A percentile compares a stretch with the other conserved stretches of the same genome.
These are phyloP conservation scores for Ditylenchus dipsaci DNA, from an alignment of 1,140 invertebrate species.

Conservation along the genomic window DNA sequence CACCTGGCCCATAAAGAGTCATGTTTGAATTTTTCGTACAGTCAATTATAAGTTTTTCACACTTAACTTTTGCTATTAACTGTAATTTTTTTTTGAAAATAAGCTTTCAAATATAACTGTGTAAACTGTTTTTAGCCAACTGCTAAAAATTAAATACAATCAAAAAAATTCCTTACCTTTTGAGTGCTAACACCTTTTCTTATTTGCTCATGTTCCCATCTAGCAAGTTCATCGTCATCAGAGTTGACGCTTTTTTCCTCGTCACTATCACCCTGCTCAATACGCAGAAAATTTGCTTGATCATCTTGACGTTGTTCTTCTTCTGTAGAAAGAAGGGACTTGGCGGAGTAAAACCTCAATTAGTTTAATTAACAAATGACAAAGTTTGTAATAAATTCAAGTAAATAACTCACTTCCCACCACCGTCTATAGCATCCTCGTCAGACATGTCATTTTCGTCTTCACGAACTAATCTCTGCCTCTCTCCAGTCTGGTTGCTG, in stretches of 20 bases:
- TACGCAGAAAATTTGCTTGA: slow-evolving; percentile 27
- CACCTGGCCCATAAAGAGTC: too few species aligned
- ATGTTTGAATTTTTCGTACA: too few species aligned
- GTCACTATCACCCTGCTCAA: slow-evolving; percentile 44
- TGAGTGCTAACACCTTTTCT: slow-evolving; percentile 37
- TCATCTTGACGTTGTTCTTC: slow-evolving; percentile 39
- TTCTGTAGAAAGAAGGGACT: slow-evolving; percentile 32
- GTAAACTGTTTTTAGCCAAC: too few species aligned
- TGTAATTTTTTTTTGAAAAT: background rate
- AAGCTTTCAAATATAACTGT: too few species aligned
- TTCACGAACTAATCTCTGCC: slow-evolving; percentile 31
- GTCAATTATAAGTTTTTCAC: too few species aligned
- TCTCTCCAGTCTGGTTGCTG: slow-evolving; percentile 10
- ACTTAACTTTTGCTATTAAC: too few species aligned
- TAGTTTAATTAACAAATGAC: too few species aligned
- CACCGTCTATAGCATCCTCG: slow-evolving; percentile 27
- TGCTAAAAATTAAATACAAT: too few species aligned
- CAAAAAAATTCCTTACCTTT: slow-evolving; percentile 30
- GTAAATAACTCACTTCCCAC: background rate
- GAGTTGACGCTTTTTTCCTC: slow-evolving; percentile 1
- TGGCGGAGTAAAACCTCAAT: slow-evolving; percentile 42
- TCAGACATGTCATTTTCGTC: slow-evolving; percentile 49
- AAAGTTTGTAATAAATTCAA: slow-evolving; percentile 15
- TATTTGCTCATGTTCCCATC: slow-evolving; percentile 46
- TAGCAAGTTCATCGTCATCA: slow-evolving; percentile 37